Percentiles rank a stretch among this genome's conserved stretches.
phyloP scores from a whole-genome alignment of 2,113 vertebrate species.

The Corythoichthys intestinalis region DNA sequence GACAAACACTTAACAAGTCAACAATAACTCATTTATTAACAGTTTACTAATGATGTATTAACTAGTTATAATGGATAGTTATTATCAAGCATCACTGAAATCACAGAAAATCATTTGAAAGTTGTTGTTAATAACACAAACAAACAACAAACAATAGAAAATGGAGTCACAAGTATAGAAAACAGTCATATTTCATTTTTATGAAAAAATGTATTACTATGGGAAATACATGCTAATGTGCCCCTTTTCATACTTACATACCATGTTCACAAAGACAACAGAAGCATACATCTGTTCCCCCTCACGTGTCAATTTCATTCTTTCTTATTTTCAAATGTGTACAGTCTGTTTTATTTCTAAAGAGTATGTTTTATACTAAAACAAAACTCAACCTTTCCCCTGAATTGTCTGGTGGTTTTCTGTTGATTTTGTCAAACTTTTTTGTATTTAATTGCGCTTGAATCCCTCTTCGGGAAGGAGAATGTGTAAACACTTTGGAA shows the following conservation, averaged over 20 bases:
- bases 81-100: too few relatives aligned
- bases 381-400: constrained; percentile 56
- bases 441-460: constrained; percentile 59
- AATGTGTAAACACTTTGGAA: constrained; percentile 59
- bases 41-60: too few relatives aligned
- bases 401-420: constrained; percentile 71
- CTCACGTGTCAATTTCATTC: constrained; percentile 20
- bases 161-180: too few relatives aligned
- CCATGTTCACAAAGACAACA: constrained; percentile 73
- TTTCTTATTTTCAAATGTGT: constrained; percentile 69
- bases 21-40: too few relatives aligned
- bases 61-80: too few relatives aligned
- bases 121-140: too few relatives aligned
- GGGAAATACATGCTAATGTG: too few relatives aligned
- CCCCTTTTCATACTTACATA: background rate
- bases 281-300: constrained; percentile 55
- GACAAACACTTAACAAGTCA: too few relatives aligned
- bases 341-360: constrained; percentile 87
- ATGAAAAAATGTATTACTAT: too few relatives aligned
- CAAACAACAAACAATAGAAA: too few relatives aligned
- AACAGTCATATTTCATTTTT: too few relatives aligned
- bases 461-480: constrained; percentile 36
- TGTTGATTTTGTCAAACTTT: constrained; percentile 42
- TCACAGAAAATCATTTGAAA: too few relatives aligned
- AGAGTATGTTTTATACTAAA: constrained; percentile 83